Base-by-base conservation (phyloP, 2,888 invertebrate genomes). In the Campoletis raptor region DNA sequence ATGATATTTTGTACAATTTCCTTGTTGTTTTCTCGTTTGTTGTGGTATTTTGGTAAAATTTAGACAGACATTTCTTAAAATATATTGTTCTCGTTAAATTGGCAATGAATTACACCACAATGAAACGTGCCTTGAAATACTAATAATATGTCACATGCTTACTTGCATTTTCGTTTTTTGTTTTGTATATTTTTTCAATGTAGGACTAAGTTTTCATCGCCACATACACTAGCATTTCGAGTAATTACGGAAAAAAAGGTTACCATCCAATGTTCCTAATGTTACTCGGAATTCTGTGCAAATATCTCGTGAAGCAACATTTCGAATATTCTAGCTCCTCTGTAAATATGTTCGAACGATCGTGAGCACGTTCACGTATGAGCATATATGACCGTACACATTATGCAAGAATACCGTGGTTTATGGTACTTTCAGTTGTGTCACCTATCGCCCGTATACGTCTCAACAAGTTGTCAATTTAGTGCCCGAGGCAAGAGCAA, bases 381-480 rank as follows among this genome's bases (percentile, higher is more conserved):
- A 37, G 54, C 64, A 74, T 40, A 61, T 74, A 57, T 61, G 57
- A 45, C 40, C 21, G 54, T 73, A 69, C 30, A 61, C 61, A 24
- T 83, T 83, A 61, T 83, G 82, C 73, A 83, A 85, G 61, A 83
- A 69, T 37, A 61, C 9, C 21, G 80, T 66, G 83, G 52, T 74
- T 83, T 76, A 81, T 61, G 78, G 69, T 73, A 69, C 78, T 69
- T 64, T 83, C 57, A 64, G 73, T 85, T 85, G 76, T 78, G 83
- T 85, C 85, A 83, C 79, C 45, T 81, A 45, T 72, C 79, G 54
- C n/a, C 54, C 42, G 72, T 48, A 64, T 64, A 67, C 66, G 66
- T 42, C 24, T 79, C 57, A 64, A 66, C 64, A 10, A 73, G 42
- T 61, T 82, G 82, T 57, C 76, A 69, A 48, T 48, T 24, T 64